A percentile compares a stretch with the other conserved stretches of the same genome.
phyloP scores from a whole-genome alignment of 1,140 invertebrate genomes.

The Nixonia krombeini region DNA sequence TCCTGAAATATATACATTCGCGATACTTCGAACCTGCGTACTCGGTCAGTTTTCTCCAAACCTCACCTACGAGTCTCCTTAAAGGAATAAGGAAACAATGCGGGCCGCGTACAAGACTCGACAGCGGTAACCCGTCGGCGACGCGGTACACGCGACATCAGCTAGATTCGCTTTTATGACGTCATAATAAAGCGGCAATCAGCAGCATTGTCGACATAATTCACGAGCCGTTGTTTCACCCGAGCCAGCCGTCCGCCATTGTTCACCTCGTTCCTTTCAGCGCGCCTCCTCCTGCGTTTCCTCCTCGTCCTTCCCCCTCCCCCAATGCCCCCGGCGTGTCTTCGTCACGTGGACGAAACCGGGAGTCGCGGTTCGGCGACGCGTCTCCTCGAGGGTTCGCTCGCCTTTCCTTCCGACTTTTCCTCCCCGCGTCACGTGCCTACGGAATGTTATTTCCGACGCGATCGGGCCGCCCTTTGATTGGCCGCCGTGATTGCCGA shows the following conservation, averaged over 20 bases:
- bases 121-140: conserved; percentile 60
- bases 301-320: conserved; percentile 11
- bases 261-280: conserved; percentile 45
- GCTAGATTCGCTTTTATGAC: conserved; percentile 68
- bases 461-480: conserved; percentile 5
- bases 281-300: conserved; percentile 20
- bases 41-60: too few relatives aligned
- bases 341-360: conserved; percentile 7
- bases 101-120: conserved; percentile 32
- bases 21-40: too few relatives aligned
- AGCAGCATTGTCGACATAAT: conserved; percentile 70
- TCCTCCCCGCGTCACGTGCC: background rate
- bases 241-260: conserved; percentile 49
- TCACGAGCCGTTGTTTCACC: conserved; percentile 64
- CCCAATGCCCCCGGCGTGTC: conserved; percentile 1
- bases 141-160: conserved; percentile 53
- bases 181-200: conserved; percentile 71
- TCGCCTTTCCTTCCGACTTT: background rate
- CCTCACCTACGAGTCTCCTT: too few relatives aligned
- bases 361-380: background rate
- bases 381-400: background rate
- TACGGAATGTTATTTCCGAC: conserved; percentile 8
- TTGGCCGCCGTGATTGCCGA: conserved; percentile 20
- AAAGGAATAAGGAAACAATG: too few relatives aligned
- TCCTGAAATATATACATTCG: too few relatives aligned